Percentiles rank a stretch among this genome's conserved stretches.
Evolutionary conservation across 1,140 invertebrate genomes (phyloP).

Genomic region (Nixonia krombeini): DNA sequence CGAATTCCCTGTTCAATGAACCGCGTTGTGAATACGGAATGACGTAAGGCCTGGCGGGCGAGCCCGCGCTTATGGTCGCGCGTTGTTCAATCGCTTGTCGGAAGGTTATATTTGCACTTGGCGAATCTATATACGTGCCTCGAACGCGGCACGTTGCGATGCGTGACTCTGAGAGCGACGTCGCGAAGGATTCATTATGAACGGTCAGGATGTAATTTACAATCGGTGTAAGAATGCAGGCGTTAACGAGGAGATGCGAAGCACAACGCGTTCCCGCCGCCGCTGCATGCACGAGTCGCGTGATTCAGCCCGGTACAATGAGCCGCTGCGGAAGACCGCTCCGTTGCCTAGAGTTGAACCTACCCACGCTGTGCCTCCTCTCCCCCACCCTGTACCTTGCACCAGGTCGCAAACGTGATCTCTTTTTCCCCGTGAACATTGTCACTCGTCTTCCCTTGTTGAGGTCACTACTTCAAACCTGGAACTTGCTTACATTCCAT

Average conservation of each 20-base stretch:
- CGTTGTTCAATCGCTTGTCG: constrained; percentile 34
- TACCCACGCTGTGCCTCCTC: constrained; percentile 50
- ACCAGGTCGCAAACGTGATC: background rate
- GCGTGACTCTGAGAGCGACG: constrained; percentile 22
- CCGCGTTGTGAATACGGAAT: constrained; percentile 62
- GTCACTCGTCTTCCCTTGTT: no score
- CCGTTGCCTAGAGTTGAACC: constrained; percentile 38
- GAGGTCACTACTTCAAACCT: no score
- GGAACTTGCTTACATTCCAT: no score
- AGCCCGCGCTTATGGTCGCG: no score
- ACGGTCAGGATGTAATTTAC: constrained; percentile 50
- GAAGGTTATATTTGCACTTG: constrained; percentile 35
- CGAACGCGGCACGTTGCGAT: constrained; percentile 11
- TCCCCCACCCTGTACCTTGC: constrained; percentile 22
- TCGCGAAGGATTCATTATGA: constrained; percentile 53
- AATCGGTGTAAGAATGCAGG: constrained; percentile 23
- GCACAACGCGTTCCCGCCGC: constrained; percentile 11
- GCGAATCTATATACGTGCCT: constrained; percentile 38
- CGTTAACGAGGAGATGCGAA: constrained; percentile 52
- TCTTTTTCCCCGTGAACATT: background rate
- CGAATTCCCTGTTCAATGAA: constrained; percentile 64
- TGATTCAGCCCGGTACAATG: constrained; percentile 6
- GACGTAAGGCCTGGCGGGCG: constrained; percentile 50
- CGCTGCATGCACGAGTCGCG: constrained; percentile 17
- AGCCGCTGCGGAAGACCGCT: constrained; percentile 12